Conservation (phyloP, 2,113 vertebrate genomes). For the Chaetodon trifascialis region DNA sequence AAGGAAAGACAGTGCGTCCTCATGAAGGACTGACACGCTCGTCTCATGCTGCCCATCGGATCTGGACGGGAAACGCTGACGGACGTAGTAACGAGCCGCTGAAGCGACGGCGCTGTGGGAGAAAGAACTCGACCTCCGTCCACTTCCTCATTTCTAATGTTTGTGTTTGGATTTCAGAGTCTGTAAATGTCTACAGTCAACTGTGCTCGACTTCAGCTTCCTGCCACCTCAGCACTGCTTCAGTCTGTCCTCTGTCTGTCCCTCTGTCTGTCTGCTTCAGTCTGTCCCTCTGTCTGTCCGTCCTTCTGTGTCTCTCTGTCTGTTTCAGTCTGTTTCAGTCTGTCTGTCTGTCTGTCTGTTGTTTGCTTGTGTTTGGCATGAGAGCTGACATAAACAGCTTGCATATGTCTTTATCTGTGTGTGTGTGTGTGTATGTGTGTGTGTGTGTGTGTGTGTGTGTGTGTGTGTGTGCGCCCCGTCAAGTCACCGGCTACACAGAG, state of each 20-base stretch:
- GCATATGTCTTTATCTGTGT: too few relatives aligned
- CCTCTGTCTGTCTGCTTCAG: not conserved
- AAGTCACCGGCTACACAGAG: conserved; percentile 83
- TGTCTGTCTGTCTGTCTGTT: not conserved
- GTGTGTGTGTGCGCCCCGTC: conserved; percentile 3
- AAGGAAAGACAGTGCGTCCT: too few relatives aligned
- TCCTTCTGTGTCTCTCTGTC: not conserved
- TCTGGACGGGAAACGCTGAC: too few relatives aligned
- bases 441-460: conserved; percentile 5
- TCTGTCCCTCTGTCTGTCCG: not conserved
- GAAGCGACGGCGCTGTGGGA: conserved; percentile 7
- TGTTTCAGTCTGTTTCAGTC: not conserved
- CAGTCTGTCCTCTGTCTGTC: conserved; percentile 26
- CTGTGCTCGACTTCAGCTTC: conserved; percentile 54
- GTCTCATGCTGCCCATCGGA: too few relatives aligned
- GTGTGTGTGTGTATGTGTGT: not conserved
- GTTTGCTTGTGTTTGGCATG: not conserved
- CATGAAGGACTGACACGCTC: too few relatives aligned
- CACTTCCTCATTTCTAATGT: conserved; percentile 53
- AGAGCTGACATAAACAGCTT: conserved; percentile 83
- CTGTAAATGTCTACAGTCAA: conserved; percentile 14
- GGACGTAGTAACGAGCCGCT: not conserved
- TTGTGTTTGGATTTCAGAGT: conserved; percentile 28
- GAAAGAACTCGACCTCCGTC: not conserved
- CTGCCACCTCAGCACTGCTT: conserved; percentile 80